Evolutionary conservation across 2,113 vertebrate species (phyloP).

Genomic region (Tylochromis polylepis): DNA sequence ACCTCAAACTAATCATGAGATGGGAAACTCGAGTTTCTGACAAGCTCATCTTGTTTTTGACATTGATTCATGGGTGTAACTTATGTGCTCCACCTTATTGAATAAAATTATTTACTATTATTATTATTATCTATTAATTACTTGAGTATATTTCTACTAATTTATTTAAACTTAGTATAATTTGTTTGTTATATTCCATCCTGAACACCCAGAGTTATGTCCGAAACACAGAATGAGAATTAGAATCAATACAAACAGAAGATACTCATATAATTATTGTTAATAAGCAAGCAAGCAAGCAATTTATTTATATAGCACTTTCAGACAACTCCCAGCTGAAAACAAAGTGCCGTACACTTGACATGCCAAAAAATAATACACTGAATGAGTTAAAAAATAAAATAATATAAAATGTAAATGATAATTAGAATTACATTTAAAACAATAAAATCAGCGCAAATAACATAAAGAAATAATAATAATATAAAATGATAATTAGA

Average conservation of each 20-base stretch:
- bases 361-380: no score
- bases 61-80: neutral
- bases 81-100: neutral
- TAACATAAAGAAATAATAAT: no score
- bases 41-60: neutral
- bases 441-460: no score
- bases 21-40: constrained; percentile 3
- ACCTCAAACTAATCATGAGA: constrained; percentile 29
- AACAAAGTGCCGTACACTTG: no score
- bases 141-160: neutral
- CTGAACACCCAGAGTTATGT: neutral
- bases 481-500: no score
- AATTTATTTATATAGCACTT: no score
- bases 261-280: neutral
- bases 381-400: no score
- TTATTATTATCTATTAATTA: no score
- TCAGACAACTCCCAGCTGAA: no score
- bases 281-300: no score
- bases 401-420: no score
- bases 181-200: neutral
- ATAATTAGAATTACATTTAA: no score
- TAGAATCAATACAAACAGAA: neutral
- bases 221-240: neutral
- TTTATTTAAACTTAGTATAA: neutral
- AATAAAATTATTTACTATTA: neutral